A percentile compares a stretch with the other conserved stretches of the same genome.
These are phyloP conservation scores for Catocala nupta DNA, from an alignment of 2,888 invertebrate species.

Conservation along the genomic window DNA sequence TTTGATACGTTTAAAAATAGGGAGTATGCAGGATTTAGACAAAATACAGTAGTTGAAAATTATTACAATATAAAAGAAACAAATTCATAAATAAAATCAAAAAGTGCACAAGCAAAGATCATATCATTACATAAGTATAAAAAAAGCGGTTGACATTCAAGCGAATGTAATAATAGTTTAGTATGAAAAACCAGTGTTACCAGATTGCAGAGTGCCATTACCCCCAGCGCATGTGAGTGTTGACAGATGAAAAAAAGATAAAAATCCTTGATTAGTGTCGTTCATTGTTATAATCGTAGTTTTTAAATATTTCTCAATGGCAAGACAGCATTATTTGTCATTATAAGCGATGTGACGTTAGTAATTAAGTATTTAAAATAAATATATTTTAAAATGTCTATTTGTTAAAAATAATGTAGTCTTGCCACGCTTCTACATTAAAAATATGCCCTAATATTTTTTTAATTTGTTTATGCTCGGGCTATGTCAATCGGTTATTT, in stretches of 20 bases:
- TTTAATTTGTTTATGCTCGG: constrained; percentile 16
- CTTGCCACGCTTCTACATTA: constrained; percentile 67
- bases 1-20: no score
- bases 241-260: constrained; percentile 82
- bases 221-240: constrained; percentile 84
- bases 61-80: constrained; percentile 4
- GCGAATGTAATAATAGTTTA: constrained; percentile 65
- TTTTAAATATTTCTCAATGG: constrained; percentile 52
- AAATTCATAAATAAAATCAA: constrained; percentile 19
- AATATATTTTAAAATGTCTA: constrained; percentile 37
- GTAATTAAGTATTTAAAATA: constrained; percentile 46
- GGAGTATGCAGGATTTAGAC: background rate
- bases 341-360: constrained; percentile 57
- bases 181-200: constrained; percentile 84
- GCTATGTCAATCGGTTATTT: constrained; percentile 36
- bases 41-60: background rate
- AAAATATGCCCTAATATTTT: constrained; percentile 18
- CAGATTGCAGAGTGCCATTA: constrained; percentile 86
- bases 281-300: constrained; percentile 54
- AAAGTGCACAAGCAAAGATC: constrained; percentile 36
- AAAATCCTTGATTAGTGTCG: constrained; percentile 77
- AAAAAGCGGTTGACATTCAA: constrained; percentile 59
- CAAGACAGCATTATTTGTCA: constrained; percentile 73
- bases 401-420: constrained; percentile 65
- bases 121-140: constrained; percentile 46